Evolutionary conservation across 2,888 invertebrate species (phyloP), one percentile per base, ranked within the genome.

Genomic region (Cosmorhoe ocellata): DNA sequence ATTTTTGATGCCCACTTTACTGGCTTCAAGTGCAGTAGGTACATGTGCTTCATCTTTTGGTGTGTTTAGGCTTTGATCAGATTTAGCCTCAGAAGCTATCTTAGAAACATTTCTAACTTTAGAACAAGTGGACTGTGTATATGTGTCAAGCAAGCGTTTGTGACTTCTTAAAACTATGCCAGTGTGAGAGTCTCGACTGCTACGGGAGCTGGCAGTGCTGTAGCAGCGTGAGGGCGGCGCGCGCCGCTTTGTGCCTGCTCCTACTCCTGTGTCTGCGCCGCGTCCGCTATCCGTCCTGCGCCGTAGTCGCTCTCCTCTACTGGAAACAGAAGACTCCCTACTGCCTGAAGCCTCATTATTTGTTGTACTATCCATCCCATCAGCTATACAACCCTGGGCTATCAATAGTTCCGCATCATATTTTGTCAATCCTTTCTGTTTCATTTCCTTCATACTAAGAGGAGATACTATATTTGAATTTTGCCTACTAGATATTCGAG

Each of bases 361-460:
- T 41, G 61, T 63, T 59, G 71, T 58, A 24, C 82, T 79, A 59
- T 92, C 92, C 13, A 89, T 90, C 39, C 94, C 92, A 77, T 94
- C 94, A 41, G 94, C 92, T 76, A 95, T 93, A 75, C 94, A 95
- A 26, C 95, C 95, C 74, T 95, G 95, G 30, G 96, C 96, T 79
- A 96, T 95, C 61, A 97, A 88, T 74, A 97, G 91, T 78, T 96
- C 96, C 6, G 96, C 96, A 82, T 97, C 97, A 82, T 97, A 97
- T 74, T 96, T 96, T 9, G 96, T 96, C 72, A 96, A 92, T 26
- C 96, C 96, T 79, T 96, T 96, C 65, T 95, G 95, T 53, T 95
- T 93, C 81, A 96, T 86, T 81, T 96, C 96, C 71, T 95, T 95
- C 91, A 96, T 94, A 71, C 95, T 96, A 38, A 96, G 84, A n/a